Conservation (phyloP, 2,888 invertebrate species). For the Nomada ferruginata region DNA sequence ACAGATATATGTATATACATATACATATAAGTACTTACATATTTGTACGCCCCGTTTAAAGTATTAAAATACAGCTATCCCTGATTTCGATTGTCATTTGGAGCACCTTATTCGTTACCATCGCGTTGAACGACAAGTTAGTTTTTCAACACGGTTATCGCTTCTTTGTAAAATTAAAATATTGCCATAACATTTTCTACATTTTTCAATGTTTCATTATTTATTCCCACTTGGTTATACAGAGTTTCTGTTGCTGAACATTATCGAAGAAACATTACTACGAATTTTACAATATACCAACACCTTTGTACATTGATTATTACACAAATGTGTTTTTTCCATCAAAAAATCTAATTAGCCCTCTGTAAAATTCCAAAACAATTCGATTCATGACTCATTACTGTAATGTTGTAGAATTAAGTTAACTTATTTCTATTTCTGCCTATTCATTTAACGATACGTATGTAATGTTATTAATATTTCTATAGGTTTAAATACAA, state of each 20-base stretch:
- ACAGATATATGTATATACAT: background rate
- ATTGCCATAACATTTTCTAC: background rate
- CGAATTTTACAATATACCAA: background rate
- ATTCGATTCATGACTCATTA: background rate
- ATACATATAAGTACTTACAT: background rate
- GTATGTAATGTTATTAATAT: background rate
- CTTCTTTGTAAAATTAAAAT: background rate
- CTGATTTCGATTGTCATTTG: conserved; percentile 19
- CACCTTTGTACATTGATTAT: background rate
- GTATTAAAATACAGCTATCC: background rate
- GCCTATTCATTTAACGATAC: background rate
- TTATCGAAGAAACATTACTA: background rate
- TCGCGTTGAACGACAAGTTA: conserved; percentile 9
- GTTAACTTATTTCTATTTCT: background rate
- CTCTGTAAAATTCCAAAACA: too few relatives aligned
- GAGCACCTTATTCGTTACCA: conserved; percentile 6
- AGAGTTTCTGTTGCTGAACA: background rate
- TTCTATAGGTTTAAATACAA: conserved; percentile 45
- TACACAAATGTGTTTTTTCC: background rate
- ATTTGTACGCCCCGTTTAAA: background rate
- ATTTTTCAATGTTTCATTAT: background rate
- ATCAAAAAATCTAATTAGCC: too few relatives aligned
- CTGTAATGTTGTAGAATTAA: background rate
- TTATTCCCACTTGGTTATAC: background rate
- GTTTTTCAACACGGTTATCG: background rate